Evolutionary conservation across 2,888 invertebrate genomes (phyloP).

Genomic region (Osedax frankpressi): DNA sequence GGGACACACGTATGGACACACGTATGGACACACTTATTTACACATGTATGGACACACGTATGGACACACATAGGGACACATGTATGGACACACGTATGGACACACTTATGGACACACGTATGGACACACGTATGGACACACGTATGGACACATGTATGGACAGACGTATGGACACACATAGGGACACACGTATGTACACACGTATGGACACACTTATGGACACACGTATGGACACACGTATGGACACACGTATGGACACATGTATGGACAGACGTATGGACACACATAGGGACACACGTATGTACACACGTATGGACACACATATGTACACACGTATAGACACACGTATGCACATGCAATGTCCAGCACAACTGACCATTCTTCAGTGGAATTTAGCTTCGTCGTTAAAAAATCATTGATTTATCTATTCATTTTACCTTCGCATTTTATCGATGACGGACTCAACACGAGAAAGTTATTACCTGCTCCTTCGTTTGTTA

Average conservation of each 20-base stretch:
- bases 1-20: neutral
- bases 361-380: too few species aligned
- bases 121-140: neutral
- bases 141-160: too few species aligned
- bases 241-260: neutral
- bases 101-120: neutral
- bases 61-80: too few species aligned
- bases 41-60: neutral
- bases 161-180: too few species aligned
- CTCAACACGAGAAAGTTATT: too few species aligned
- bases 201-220: too few species aligned
- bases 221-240: neutral
- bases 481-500: too few species aligned
- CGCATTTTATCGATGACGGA: too few species aligned
- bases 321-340: neutral
- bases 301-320: neutral
- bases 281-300: neutral
- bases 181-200: neutral
- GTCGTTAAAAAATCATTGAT: too few species aligned
- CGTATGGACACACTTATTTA: neutral
- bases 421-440: too few species aligned
- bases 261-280: neutral
- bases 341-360: neutral
- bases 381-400: too few species aligned
- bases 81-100: too few species aligned